Percentiles rank a stretch among this genome's conserved stretches.
Evolutionary conservation across 2,888 invertebrate species (phyloP).

Genomic region (Acleris laterana): DNA sequence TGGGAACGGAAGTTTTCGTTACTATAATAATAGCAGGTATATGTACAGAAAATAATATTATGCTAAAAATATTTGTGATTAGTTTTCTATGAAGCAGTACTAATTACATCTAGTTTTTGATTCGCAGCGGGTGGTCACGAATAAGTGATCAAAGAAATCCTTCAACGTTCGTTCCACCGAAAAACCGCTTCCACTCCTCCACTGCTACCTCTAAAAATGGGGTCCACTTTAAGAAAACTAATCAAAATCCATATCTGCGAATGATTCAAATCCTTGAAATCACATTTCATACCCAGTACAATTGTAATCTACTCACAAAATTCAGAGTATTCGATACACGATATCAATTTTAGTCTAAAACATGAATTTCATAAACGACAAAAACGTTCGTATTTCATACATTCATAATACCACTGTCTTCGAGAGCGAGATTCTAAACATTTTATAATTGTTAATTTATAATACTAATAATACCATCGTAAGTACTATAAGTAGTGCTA

Average conservation of each 20-base stretch:
- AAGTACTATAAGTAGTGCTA: slow-evolving; percentile 72
- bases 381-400: slow-evolving; percentile 70
- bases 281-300: slow-evolving; percentile 72
- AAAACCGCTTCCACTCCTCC: slow-evolving; percentile 1
- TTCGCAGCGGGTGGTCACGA: slow-evolving; percentile 17
- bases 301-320: slow-evolving; percentile 72
- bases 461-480: slow-evolving; percentile 81
- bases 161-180: neutral
- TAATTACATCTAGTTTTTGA: slow-evolving; percentile 37
- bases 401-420: slow-evolving; percentile 76
- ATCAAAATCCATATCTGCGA: slow-evolving; percentile 47
- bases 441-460: slow-evolving; percentile 75
- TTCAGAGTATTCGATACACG: slow-evolving; percentile 76
- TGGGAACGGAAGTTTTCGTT: slow-evolving; percentile 29
- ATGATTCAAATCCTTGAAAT: slow-evolving; percentile 53
- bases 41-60: slow-evolving; percentile 37
- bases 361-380: slow-evolving; percentile 72
- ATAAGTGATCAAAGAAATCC: slow-evolving; percentile 2
- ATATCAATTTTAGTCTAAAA: slow-evolving; percentile 74
- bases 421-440: slow-evolving; percentile 81
- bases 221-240: slow-evolving; percentile 53
- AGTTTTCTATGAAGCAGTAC: slow-evolving; percentile 53
- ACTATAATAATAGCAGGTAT: slow-evolving; percentile 13
- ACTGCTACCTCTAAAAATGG: slow-evolving; percentile 28
- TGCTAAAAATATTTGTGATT: slow-evolving; percentile 44